These are phyloP conservation scores for Mus pahari DNA, from an alignment of 2,113 vertebrate species.

Conservation along the genomic window DNA sequence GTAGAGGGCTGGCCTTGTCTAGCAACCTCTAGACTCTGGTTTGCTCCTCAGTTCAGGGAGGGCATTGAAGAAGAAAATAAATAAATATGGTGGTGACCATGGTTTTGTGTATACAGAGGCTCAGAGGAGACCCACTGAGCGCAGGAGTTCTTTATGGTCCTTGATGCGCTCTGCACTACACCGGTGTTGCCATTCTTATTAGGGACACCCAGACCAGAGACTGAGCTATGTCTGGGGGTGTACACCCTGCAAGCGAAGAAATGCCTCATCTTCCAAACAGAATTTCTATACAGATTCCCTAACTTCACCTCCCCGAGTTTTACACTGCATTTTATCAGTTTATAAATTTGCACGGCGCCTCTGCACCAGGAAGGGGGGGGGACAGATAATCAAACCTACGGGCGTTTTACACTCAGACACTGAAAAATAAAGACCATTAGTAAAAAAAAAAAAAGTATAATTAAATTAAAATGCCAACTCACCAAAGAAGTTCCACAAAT, in stretches of 20 bases:
- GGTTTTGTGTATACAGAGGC: not conserved
- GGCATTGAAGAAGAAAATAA: not conserved
- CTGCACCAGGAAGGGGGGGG: slow-evolving; percentile 56
- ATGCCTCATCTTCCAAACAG: slow-evolving; percentile 73
- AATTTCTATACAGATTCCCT: slow-evolving; percentile 82
- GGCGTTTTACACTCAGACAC: slow-evolving; percentile 88
- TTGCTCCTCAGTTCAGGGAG: not conserved
- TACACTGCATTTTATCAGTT: slow-evolving; percentile 90
- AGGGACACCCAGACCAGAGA: not conserved
- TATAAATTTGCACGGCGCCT: slow-evolving; percentile 89
- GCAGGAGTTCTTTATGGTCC: not conserved
- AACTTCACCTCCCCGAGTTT: slow-evolving; percentile 83
- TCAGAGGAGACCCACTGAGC: not conserved
- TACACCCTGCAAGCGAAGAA: slow-evolving; percentile 78
- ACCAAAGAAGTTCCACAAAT: slow-evolving; percentile 87
- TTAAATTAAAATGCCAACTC: slow-evolving; percentile 92
- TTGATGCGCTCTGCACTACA: not conserved
- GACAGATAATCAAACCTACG: slow-evolving; percentile 78
- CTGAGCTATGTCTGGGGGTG: slow-evolving; percentile 68
- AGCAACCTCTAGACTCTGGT: not conserved
- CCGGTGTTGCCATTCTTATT: not conserved
- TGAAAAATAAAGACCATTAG: slow-evolving; percentile 93
- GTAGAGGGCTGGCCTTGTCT: not conserved
- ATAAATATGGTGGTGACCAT: accelerated
- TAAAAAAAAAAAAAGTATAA: slow-evolving; percentile 91